Evolutionary conservation across 2,797 vertebrate species (phyloP).

Genomic region (Mycteria americana): DNA sequence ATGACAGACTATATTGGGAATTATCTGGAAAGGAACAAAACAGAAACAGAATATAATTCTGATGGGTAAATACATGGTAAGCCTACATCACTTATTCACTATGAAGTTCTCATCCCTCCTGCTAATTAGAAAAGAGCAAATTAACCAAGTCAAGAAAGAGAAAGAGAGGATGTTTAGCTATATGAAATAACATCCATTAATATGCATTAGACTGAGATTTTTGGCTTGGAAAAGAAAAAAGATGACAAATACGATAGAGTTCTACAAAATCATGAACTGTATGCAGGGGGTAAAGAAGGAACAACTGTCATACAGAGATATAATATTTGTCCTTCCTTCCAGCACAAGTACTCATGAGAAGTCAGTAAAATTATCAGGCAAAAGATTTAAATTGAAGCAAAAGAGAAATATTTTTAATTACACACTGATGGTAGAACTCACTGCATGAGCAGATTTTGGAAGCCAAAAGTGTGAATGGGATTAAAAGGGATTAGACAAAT

Average conservation of each 20-base stretch:
- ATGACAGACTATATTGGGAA: neutral
- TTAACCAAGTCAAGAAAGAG: neutral
- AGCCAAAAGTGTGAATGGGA: accelerated
- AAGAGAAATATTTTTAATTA: neutral
- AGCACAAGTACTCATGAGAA: neutral
- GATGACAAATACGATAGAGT: neutral
- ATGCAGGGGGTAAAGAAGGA: neutral
- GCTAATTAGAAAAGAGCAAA: neutral
- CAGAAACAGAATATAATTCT: neutral
- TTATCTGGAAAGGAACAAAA: neutral
- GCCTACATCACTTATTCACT: neutral
- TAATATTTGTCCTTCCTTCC: neutral
- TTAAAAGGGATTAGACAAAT: neutral
- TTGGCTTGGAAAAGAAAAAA: neutral
- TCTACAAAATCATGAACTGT: neutral
- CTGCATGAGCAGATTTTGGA: neutral
- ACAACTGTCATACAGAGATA: neutral
- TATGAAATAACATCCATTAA: neutral
- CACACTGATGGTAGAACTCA: neutral
- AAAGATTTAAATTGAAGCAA: neutral
- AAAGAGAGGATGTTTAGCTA: neutral
- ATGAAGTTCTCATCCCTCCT: neutral
- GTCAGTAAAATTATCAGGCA: neutral
- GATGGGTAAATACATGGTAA: neutral
- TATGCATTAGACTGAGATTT: neutral